A percentile compares a stretch with the other conserved stretches of the same genome.
Conservation (phyloP, 2,888 invertebrate genomes). For the Emesis russula region DNA sequence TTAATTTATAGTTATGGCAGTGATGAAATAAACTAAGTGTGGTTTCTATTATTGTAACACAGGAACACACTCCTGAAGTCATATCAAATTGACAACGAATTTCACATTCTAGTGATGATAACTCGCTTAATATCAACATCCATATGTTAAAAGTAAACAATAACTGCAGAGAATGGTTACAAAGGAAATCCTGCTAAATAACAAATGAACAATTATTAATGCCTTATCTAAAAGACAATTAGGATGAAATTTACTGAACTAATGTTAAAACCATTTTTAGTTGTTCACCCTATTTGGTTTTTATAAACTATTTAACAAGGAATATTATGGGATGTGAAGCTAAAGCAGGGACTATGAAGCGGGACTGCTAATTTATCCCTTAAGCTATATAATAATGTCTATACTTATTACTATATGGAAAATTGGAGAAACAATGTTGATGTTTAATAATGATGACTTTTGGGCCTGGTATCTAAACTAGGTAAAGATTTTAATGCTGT, state of each 20-base stretch:
- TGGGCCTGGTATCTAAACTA: too few species aligned
- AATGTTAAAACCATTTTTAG: neutral
- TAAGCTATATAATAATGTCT: too few species aligned
- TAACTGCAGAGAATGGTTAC: neutral
- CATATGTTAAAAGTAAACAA: slow-evolving; percentile 20
- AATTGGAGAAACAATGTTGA: too few species aligned
- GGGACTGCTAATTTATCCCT: too few species aligned
- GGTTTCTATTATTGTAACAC: neutral
- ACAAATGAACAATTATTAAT: slow-evolving; percentile 12
- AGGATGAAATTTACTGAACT: neutral
- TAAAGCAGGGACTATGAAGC: too few species aligned
- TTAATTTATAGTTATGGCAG: slow-evolving; percentile 33
- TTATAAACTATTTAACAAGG: too few species aligned
- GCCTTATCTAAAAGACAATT: neutral
- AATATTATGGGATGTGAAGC: too few species aligned
- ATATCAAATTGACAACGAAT: slow-evolving; percentile 16
- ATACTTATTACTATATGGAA: too few species aligned
- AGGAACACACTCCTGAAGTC: slow-evolving; percentile 3
- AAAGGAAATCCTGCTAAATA: slow-evolving; percentile 28
- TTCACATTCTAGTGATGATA: slow-evolving; percentile 8
- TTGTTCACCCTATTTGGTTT: too few species aligned
- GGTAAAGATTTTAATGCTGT: neutral
- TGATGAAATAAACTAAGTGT: slow-evolving; percentile 33
- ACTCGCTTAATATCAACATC: slow-evolving; percentile 20
- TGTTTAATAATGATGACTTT: too few species aligned